Conservation (phyloP, 2,113 vertebrate genomes). For the Saccopteryx bilineata region DNA sequence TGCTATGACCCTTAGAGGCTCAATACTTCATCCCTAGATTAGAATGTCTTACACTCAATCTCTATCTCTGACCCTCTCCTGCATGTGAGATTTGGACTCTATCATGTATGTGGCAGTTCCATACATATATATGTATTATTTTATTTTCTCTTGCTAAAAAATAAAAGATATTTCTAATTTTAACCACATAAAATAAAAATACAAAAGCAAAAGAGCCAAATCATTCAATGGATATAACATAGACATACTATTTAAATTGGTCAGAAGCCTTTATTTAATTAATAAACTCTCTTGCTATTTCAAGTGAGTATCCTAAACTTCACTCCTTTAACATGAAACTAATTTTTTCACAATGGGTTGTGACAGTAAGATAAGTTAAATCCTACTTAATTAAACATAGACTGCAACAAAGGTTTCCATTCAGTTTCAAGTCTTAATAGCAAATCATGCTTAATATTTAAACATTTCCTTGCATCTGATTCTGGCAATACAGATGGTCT, state of each 20-base stretch:
- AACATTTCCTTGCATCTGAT: conserved; percentile 42
- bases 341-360: background rate
- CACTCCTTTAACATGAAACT: conserved; percentile 23
- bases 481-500: conserved; percentile 38
- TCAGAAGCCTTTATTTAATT: conserved; percentile 29
- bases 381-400: background rate
- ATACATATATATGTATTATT: background rate
- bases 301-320: background rate
- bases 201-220: conserved; percentile 16
- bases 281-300: conserved; percentile 48
- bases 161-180: conserved; percentile 40
- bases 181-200: conserved; percentile 47
- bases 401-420: conserved; percentile 39
- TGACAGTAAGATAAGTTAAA: conserved; percentile 46
- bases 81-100: background rate
- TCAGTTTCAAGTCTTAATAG: conserved; percentile 48
- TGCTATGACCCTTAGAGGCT: background rate
- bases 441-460: conserved; percentile 25
- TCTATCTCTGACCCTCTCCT: background rate
- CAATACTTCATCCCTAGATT: background rate
- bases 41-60: background rate
- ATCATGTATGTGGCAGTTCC: background rate
- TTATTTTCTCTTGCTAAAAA: background rate
- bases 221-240: conserved; percentile 2
- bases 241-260: background rate